Base-by-base conservation (phyloP, 2,113 vertebrate species). In the Martes martes region DNA sequence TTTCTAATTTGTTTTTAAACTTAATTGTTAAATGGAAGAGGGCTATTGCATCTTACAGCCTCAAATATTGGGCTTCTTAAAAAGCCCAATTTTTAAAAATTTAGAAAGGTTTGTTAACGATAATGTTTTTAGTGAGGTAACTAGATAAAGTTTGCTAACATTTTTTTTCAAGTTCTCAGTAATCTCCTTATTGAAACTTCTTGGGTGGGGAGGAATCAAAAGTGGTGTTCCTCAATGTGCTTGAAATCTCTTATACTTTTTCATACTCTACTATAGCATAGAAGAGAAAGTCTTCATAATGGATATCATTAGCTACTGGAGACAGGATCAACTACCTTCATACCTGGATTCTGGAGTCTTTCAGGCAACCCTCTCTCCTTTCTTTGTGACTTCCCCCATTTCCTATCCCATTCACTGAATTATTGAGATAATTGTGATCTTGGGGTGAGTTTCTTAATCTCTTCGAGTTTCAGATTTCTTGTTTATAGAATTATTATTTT, bases 91-190 rank as follows among this genome's bases (percentile, higher is more conserved):
- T 67, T 67, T 7, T 19, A 78, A 36, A 57, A 28, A 31, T 33
- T 78, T 81, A 45, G 21, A 91, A 84, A 83, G 42, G 10, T 19
- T 61, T 7, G 0, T 55, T 71, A 69, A 42, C 24, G 33, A n/a
- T n/a, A 61, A 24, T 85, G 36, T 57, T 93, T 92, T 95, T 81
- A 76, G 55, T 93, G 79, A 69, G 76, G 63, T 95, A 86, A 63
- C 11, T 67, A 93, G n/a, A 84, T 89, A 86, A 87, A 59, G 31
- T 45, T 95, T 91, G 28, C 16, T 63, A 63, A 91, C 42, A 24
- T 47, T 89, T 33, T 33, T n/a, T n/a, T 78, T 42, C 14, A 92
- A 67, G 2, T 73, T 94, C 45, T 90, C 28, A 61, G 36, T 63
- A 61, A 95, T 92, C 42, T 82, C 5, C 14, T 76, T 39, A n/a